Percentiles rank a stretch among this genome's conserved stretches.
Conservation (phyloP, 2,888 invertebrate genomes). For the Lasioglossum villosulum region DNA sequence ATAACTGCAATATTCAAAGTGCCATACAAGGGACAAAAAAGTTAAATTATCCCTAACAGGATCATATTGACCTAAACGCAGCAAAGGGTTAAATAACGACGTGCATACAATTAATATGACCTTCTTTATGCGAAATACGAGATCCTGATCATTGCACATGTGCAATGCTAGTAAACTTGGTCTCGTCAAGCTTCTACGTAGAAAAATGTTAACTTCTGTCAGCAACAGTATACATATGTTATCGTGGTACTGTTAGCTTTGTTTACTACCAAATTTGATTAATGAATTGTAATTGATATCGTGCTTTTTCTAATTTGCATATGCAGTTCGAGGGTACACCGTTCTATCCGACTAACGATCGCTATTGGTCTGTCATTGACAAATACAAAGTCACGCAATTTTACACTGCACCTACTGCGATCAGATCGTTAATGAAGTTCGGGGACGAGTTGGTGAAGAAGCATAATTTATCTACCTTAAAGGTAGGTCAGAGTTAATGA, state of each 20-base stretch:
- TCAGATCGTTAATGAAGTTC: slow-evolving; percentile 97
- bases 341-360: slow-evolving; percentile 96
- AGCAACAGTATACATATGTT: neutral
- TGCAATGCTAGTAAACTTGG: neutral
- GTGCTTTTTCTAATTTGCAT: slow-evolving; percentile 1
- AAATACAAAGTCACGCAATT: slow-evolving; percentile 98
- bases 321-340: slow-evolving; percentile 97
- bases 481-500: slow-evolving; percentile 75
- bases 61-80: neutral
- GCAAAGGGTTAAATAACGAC: neutral
- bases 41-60: neutral
- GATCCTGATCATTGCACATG: neutral
- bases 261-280: neutral
- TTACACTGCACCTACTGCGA: slow-evolving; percentile 99
- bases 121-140: neutral
- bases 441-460: slow-evolving; percentile 94
- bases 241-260: too few relatives aligned
- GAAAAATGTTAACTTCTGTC: neutral
- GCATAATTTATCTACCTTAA: slow-evolving; percentile 83
- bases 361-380: slow-evolving; percentile 96
- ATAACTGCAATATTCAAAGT: too few relatives aligned
- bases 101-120: neutral
- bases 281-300: neutral
- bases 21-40: too few relatives aligned
- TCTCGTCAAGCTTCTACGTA: neutral